These are phyloP conservation scores for Columba livia DNA, from an alignment of 2,113 vertebrate species.

Conservation along the genomic window DNA sequence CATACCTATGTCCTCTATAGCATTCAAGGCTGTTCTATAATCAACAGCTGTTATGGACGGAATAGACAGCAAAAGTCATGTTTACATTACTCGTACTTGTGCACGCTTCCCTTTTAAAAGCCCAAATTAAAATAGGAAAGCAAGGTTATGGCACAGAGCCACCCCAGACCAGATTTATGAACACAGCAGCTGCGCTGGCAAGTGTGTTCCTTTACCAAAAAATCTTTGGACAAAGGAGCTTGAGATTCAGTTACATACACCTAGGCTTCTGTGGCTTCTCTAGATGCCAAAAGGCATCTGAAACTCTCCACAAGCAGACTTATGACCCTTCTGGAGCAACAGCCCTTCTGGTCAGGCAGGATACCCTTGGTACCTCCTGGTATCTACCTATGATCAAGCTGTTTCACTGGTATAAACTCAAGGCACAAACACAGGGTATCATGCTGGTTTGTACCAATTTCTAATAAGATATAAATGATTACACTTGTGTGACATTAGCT, in stretches of 20 bases:
- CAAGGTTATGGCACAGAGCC: neutral
- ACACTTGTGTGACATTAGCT: neutral
- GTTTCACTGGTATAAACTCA: neutral
- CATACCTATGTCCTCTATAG: neutral
- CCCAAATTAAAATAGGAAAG: neutral
- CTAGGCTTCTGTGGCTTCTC: neutral
- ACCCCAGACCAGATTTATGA: neutral
- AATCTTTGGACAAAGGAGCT: neutral
- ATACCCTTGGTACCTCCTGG: neutral
- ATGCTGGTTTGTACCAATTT: neutral
- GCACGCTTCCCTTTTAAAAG: neutral
- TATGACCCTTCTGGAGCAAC: neutral
- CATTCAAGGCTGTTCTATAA: neutral
- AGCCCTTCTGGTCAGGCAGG: neutral
- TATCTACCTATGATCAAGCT: neutral
- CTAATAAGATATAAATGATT: neutral
- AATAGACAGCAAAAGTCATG: neutral
- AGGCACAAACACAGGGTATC: neutral
- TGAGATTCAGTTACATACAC: neutral
- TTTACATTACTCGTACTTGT: neutral
- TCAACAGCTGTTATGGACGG: neutral
- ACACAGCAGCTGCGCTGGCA: neutral
- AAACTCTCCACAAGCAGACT: neutral
- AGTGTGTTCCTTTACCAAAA: neutral
- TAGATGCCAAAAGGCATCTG: neutral